phyloP scores from a whole-genome alignment of 2,113 vertebrate genomes.

The Rhinopomastus cyanomelas region DNA sequence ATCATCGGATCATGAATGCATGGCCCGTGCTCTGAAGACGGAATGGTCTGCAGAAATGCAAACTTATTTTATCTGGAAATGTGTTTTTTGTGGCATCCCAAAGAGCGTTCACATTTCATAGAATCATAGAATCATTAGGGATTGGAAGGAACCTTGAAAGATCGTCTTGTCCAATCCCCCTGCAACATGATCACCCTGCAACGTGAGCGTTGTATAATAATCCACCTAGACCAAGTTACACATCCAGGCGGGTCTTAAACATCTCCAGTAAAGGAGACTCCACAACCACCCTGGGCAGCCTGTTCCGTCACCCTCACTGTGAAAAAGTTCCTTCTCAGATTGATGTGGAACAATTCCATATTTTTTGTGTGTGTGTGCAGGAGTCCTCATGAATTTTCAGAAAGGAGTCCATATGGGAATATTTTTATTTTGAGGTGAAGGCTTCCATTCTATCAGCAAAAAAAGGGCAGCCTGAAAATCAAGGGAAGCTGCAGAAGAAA shows the following conservation, averaged over 20 bases:
- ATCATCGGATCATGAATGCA: not conserved
- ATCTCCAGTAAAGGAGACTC: no score
- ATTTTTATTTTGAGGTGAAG: slow-evolving; percentile 33
- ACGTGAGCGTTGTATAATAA: no score
- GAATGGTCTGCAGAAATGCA: slow-evolving; percentile 22
- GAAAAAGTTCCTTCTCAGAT: no score
- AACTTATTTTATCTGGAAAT: slow-evolving; percentile 45
- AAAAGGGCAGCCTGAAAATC: slow-evolving; percentile 25
- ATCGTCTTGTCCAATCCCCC: no score
- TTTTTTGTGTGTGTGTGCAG: slow-evolving; percentile 37
- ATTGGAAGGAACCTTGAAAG: no score
- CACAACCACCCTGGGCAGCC: no score
- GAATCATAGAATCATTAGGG: no score
- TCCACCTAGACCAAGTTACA: no score
- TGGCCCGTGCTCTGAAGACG: not conserved
- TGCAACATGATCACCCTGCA: no score
- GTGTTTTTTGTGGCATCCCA: not conserved
- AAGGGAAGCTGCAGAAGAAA: slow-evolving; percentile 51
- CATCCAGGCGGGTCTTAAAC: no score
- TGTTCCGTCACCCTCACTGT: no score
- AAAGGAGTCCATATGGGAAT: slow-evolving; percentile 41
- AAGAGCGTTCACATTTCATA: slow-evolving; percentile 11
- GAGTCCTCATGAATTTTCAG: slow-evolving; percentile 39
- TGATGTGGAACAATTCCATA: no score
- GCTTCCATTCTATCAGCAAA: slow-evolving; percentile 34